phyloP scores from a whole-genome alignment of 1,140 invertebrate genomes.

The Tetragonula clypearis region DNA sequence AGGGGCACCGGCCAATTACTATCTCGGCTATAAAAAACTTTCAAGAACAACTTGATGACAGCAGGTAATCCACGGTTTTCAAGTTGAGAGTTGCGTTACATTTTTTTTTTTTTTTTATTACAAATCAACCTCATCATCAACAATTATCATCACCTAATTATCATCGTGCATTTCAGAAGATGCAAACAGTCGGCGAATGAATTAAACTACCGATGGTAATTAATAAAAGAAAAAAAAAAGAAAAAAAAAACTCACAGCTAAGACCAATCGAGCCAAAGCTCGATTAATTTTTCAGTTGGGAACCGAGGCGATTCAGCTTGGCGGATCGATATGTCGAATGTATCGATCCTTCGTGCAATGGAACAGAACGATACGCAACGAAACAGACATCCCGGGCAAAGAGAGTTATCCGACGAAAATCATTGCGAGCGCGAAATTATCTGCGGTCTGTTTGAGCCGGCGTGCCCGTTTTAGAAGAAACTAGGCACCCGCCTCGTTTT shows the following conservation, averaged over 20 bases:
- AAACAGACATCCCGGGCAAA: background rate
- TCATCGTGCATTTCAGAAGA: no score
- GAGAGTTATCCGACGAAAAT: slow-evolving; percentile 16
- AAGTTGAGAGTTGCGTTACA: background rate
- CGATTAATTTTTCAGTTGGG: background rate
- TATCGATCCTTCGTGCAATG: background rate
- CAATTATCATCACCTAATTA: background rate
- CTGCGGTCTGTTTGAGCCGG: background rate
- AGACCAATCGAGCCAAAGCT: no score
- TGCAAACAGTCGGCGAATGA: no score
- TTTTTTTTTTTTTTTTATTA: background rate
- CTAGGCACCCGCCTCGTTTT: background rate
- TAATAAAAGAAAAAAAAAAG: no score
- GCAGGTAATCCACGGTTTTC: background rate
- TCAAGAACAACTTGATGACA: background rate
- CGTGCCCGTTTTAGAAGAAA: background rate
- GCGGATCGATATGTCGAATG: background rate
- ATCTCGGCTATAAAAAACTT: background rate
- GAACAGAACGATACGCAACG: background rate
- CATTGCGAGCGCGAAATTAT: slow-evolving; percentile 15
- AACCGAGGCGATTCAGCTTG: background rate
- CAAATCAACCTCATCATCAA: background rate
- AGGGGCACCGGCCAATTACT: background rate
- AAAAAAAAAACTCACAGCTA: no score
- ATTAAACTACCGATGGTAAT: no score